Evolutionary conservation across 2,113 vertebrate species (phyloP).

Genomic region (Plestiodon gilberti): DNA sequence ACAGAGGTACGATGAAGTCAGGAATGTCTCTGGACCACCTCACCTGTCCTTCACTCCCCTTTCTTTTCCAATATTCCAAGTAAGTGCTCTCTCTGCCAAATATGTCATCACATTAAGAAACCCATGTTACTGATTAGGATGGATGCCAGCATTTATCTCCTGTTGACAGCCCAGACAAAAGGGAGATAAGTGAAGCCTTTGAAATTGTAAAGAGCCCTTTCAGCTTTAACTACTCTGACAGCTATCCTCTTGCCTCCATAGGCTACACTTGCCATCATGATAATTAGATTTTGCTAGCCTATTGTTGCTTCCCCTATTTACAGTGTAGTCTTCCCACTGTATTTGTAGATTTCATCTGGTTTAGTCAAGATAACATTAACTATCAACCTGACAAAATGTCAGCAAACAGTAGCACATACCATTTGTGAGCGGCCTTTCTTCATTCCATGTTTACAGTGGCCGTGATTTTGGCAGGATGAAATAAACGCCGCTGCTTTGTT

Average conservation of each 20-base stretch:
- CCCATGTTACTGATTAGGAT: constrained; percentile 39
- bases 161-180: constrained; percentile 50
- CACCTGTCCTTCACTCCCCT: background rate
- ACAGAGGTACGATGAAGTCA: background rate
- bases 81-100: constrained; percentile 26
- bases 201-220: constrained; percentile 58
- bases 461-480: constrained; percentile 19
- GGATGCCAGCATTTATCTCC: constrained; percentile 53
- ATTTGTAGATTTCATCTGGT: constrained; percentile 49
- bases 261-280: constrained; percentile 26
- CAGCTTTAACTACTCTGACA: constrained; percentile 40
- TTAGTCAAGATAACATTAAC: constrained; percentile 59
- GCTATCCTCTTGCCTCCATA: constrained; percentile 42
- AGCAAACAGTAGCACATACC: constrained; percentile 41
- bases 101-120: constrained; percentile 42
- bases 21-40: background rate
- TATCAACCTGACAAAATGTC: constrained; percentile 55
- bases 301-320: constrained; percentile 41
- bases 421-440: constrained; percentile 38
- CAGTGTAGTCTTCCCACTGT: constrained; percentile 27
- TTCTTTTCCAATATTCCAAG: background rate
- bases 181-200: constrained; percentile 41
- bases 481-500: constrained; percentile 21
- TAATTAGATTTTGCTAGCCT: constrained; percentile 33
- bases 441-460: constrained; percentile 46